phyloP scores from a whole-genome alignment of 1,140 invertebrate species.

The Caenorhabditis brenneri region DNA sequence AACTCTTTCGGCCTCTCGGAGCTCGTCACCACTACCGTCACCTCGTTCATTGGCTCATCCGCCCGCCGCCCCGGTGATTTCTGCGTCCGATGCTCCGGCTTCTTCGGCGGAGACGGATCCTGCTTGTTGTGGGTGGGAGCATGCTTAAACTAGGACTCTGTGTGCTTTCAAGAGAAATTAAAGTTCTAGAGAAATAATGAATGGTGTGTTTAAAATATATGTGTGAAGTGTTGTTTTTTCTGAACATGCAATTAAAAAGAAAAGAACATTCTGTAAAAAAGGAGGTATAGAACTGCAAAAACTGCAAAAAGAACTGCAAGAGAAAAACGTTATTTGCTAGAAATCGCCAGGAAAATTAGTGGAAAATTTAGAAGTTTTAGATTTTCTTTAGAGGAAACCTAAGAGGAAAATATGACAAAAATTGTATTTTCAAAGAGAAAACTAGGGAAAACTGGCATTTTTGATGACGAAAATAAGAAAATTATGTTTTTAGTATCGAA shows the following conservation, averaged over 20 bases:
- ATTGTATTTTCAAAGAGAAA: no score
- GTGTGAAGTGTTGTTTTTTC: no score
- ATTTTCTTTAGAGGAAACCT: no score
- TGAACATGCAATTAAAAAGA: not conserved
- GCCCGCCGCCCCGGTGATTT: not conserved
- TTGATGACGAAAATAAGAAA: no score
- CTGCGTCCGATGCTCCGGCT: slow-evolving; percentile 27
- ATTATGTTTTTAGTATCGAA: no score
- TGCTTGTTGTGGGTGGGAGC: not conserved
- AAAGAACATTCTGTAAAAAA: not conserved
- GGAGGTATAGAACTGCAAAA: not conserved
- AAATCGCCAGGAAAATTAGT: no score
- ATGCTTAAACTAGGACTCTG: slow-evolving; percentile 27
- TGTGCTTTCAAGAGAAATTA: not conserved
- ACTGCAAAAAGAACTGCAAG: not conserved
- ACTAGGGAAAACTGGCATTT: no score
- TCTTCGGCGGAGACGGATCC: slow-evolving; percentile 43
- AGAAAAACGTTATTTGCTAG: not conserved
- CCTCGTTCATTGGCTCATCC: slow-evolving; percentile 33
- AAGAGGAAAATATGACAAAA: no score
- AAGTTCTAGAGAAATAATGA: no score
- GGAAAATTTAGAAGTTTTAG: not conserved
- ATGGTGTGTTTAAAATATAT: no score
- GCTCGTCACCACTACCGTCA: slow-evolving; percentile 11
- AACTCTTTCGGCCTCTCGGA: slow-evolving; percentile 23